Evolutionary conservation across 2,113 vertebrate species (phyloP), one percentile per base, ranked within the genome.

Genomic region (Mus pahari): DNA sequence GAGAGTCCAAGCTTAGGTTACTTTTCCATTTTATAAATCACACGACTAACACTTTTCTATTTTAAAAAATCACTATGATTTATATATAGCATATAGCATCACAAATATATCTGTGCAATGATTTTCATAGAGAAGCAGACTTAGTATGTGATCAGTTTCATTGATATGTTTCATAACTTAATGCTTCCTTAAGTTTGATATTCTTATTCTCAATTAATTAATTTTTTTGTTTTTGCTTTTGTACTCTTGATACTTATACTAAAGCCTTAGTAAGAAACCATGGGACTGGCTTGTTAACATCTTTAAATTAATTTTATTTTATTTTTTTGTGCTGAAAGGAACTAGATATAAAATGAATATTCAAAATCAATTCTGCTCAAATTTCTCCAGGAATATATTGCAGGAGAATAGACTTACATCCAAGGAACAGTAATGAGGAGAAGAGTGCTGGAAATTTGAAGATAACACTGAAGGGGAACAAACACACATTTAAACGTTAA

Each of bases 391-490:
- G 87, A 86, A 71, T 88, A 6, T 26, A 89, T 73, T 89, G 7
- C 17, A 74, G 39, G 19, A 53, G 91, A 94, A 48, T 17, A 89
- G 14, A 88, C 83, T 94, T 95, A 7, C 64, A 96, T 93, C 26
- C 89, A 42, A 94, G 94, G 12, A 58, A 33, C 33, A 95, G 53
- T 55, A 92, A 50, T 93, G 42, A 88, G 89, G 91, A 62, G 94
- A 92, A 82, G 68, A 86, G 92, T 86, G n/a, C 91, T 73, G 42
- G 70, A 95, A 97, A 95, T 86, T 20, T 83, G 26, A 97, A 91
- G 78, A 77, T 58, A 98, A 94, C 96, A 95, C 55, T 90, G n/a
- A 89, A 58, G 84, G 70, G 42, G 92, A 86, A 50, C 71, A 92
- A 95, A 97, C 3, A 9, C 13, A n/a, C 11, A 24, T 58, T n/a